These are phyloP conservation scores for Xanthorhoe spadicearia DNA, from an alignment of 2,888 invertebrate genomes.

Conservation along the genomic window DNA sequence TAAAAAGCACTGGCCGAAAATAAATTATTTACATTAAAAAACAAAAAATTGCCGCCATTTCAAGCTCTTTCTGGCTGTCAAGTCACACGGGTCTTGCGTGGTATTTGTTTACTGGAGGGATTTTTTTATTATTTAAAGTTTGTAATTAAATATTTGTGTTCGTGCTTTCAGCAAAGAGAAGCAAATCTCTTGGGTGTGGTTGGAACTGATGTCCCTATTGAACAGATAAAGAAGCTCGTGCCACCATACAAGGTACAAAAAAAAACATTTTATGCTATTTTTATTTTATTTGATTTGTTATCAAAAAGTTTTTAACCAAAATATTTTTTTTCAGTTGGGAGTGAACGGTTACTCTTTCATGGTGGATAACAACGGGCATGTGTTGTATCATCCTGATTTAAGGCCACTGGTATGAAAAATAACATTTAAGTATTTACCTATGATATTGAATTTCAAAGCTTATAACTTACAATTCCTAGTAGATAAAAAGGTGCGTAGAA, in stretches of 20 bases:
- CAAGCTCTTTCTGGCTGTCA: no score
- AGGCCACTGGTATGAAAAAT: constrained; percentile 92
- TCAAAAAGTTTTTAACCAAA: not conserved
- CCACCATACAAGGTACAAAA: constrained; percentile 92
- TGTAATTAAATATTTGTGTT: not conserved
- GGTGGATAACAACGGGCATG: constrained; percentile 98
- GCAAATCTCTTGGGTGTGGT: constrained; percentile 98
- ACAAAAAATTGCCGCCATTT: not conserved
- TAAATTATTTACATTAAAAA: not conserved
- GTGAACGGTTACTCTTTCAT: constrained; percentile 98
- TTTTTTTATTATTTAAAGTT: not conserved
- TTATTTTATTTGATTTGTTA: not conserved
- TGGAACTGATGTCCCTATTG: constrained; percentile 98
- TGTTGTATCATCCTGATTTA: constrained; percentile 97
- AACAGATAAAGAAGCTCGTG: constrained; percentile 97
- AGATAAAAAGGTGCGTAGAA: not conserved
- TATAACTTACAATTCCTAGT: not conserved
- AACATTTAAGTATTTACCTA: not conserved
- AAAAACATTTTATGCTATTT: not conserved
- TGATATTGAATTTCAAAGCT: not conserved
- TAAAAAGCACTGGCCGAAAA: constrained; percentile 3
- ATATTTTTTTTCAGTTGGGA: constrained; percentile 88
- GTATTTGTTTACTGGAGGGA: not conserved
- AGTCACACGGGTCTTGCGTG: not conserved
- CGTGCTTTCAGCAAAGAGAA: constrained; percentile 87